Conservation (phyloP, 2,797 vertebrate species). For the Caiman crocodilus region DNA sequence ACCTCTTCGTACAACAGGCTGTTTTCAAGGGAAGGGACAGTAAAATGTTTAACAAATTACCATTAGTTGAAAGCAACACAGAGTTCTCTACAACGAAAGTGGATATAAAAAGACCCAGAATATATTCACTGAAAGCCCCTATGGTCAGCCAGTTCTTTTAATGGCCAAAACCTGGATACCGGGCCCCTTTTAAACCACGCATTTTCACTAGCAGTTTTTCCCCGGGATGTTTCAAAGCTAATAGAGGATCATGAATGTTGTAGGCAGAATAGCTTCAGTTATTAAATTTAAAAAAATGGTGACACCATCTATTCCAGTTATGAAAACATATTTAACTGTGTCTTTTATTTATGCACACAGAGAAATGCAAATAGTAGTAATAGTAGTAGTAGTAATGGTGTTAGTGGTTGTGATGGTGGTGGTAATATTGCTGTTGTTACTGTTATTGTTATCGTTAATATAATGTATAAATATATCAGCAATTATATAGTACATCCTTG, state of each 20-base stretch:
- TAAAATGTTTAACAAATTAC: slow-evolving; percentile 26
- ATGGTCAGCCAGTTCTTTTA: slow-evolving; percentile 23
- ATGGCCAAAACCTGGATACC: not conserved
- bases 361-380: slow-evolving; percentile 15
- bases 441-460: too few relatives aligned
- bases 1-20: slow-evolving; percentile 26
- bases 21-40: slow-evolving; percentile 39
- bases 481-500: too few relatives aligned
- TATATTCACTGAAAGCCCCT: slow-evolving; percentile 32
- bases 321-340: not conserved
- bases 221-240: slow-evolving; percentile 48
- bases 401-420: too few relatives aligned
- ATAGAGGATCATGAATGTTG: slow-evolving; percentile 39
- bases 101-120: slow-evolving; percentile 10
- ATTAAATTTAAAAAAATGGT: not conserved
- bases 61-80: slow-evolving; percentile 27
- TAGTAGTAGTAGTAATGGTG: too few relatives aligned
- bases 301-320: not conserved
- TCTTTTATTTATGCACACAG: not conserved
- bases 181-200: not conserved
- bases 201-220: not conserved
- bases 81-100: slow-evolving; percentile 38
- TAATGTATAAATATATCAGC: too few relatives aligned
- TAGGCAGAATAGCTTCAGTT: not conserved
- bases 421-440: too few relatives aligned